Percentiles rank a stretch among this genome's conserved stretches.
Conservation (phyloP, 2,113 vertebrate genomes). For the Paracyprichromis sp. region DNA sequence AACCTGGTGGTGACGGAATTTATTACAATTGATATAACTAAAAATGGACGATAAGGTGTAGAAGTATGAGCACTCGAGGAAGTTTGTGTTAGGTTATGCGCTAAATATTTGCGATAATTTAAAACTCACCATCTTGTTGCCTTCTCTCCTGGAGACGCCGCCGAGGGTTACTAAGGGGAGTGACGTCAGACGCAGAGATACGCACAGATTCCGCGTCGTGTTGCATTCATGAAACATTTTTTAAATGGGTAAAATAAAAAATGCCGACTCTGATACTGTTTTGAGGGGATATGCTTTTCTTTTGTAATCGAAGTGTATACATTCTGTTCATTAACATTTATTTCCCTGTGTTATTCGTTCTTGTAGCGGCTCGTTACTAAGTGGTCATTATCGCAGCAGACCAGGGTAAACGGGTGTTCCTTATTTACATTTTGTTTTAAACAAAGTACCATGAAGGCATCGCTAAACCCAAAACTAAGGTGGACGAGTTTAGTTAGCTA, state of each 20-base stretch:
- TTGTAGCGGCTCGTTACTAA: background rate
- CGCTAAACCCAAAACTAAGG: background rate
- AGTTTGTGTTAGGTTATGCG: background rate
- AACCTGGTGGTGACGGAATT: too few species aligned
- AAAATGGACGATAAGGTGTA: rapidly evolving
- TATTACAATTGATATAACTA: background rate
- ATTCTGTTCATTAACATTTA: background rate
- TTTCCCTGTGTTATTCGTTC: background rate
- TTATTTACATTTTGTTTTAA: background rate
- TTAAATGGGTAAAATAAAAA: background rate
- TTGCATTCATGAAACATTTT: background rate
- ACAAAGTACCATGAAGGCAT: background rate
- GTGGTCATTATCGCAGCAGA: background rate
- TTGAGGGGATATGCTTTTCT: background rate
- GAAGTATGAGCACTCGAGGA: rapidly evolving
- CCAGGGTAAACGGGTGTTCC: background rate
- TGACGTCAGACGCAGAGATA: constrained; percentile 58
- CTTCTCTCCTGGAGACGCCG: constrained; percentile 71
- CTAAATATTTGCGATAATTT: constrained; percentile 14
- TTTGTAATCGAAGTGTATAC: background rate
- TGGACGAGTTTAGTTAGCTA: background rate
- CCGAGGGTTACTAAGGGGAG: constrained; percentile 70
- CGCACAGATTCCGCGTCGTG: background rate
- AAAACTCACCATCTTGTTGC: constrained; percentile 77
- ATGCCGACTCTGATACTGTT: background rate